Conservation (phyloP, 2,888 invertebrate species). For the Hermaeophaga mercurialis region DNA sequence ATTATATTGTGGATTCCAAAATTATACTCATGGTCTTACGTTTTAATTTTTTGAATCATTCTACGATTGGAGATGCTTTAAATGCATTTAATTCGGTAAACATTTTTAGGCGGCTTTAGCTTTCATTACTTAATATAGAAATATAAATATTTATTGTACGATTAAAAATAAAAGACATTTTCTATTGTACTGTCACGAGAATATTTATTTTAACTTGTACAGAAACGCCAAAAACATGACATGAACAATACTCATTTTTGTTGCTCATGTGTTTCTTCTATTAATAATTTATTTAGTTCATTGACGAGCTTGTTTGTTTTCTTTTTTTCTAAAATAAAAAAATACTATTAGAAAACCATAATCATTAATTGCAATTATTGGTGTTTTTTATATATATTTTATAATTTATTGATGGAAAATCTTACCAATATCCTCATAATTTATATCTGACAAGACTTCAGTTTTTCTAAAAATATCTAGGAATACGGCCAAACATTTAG, state of each 20-base stretch:
- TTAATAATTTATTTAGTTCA: slow-evolving; percentile 29
- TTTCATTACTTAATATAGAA: no score
- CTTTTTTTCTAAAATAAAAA: slow-evolving; percentile 29
- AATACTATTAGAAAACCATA: no score
- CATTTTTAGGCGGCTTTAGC: no score
- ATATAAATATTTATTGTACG: not conserved
- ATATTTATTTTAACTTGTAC: not conserved
- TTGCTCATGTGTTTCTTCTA: slow-evolving; percentile 17
- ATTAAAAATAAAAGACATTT: not conserved
- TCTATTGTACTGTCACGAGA: not conserved
- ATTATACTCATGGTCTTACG: no score
- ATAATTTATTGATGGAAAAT: not conserved
- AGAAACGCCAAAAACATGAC: not conserved
- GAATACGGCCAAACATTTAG: slow-evolving; percentile 22
- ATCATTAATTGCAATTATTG: no score
- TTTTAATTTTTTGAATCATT: no score
- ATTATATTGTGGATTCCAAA: no score
- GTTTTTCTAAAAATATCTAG: slow-evolving; percentile 28
- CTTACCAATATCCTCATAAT: slow-evolving; percentile 33
- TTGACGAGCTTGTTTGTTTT: slow-evolving; percentile 31
- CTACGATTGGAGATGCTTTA: no score
- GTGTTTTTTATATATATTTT: no score
- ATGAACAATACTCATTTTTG: not conserved
- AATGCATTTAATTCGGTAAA: no score
- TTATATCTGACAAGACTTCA: slow-evolving; percentile 26